Conservation (phyloP, 1,140 invertebrate genomes). For the Cydia amplana region DNA sequence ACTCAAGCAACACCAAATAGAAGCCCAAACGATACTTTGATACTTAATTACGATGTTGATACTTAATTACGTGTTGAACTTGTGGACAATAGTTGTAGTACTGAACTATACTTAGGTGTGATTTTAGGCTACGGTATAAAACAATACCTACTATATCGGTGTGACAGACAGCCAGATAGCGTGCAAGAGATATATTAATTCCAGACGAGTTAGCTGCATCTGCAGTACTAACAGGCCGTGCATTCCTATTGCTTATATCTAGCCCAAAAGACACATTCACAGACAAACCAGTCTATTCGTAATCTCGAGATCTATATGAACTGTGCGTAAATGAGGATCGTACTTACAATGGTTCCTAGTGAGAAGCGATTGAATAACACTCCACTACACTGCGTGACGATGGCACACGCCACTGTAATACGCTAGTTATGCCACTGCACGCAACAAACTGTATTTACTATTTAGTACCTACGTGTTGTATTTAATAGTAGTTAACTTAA, state of each 20-base stretch:
- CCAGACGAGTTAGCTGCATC: conserved; percentile 13
- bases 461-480: too few relatives aligned
- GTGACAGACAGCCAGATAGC: not conserved
- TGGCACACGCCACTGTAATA: not conserved
- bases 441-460: not conserved
- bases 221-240: not conserved
- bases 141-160: too few relatives aligned
- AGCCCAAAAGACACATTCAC: not conserved
- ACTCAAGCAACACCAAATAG: too few relatives aligned
- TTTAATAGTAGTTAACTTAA: too few relatives aligned
- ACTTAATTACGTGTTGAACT: too few relatives aligned
- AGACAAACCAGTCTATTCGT: not conserved
- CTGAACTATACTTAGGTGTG: too few relatives aligned
- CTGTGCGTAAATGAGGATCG: not conserved
- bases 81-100: too few relatives aligned
- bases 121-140: not conserved
- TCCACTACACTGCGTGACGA: not conserved
- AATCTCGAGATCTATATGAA: not conserved
- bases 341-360: not conserved
- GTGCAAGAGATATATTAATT: not conserved
- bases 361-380: not conserved
- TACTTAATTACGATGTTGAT: too few relatives aligned
- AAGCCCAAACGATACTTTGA: too few relatives aligned
- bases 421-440: not conserved
- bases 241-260: not conserved